Evolutionary conservation across 2,888 invertebrate species (phyloP).

Genomic region (Notocelia uddmanniana): DNA sequence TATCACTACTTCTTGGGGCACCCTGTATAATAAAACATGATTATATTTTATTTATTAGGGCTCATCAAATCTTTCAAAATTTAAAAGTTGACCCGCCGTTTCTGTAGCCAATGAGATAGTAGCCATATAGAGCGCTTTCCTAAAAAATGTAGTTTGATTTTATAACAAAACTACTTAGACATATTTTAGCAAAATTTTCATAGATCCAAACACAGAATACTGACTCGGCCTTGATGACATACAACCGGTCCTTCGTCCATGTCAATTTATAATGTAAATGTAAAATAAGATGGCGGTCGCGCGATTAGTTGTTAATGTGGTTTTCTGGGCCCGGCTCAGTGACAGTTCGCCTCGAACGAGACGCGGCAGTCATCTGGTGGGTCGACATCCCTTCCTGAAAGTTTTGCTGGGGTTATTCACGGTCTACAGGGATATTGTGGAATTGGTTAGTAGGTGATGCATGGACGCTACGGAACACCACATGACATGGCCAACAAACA

Average conservation of each 20-base stretch:
- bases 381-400: constrained; percentile 82
- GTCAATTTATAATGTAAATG: not conserved
- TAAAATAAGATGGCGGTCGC: not conserved
- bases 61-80: constrained; percentile 11
- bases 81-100: not conserved
- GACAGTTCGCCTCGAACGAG: constrained; percentile 47
- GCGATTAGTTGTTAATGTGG: constrained; percentile 34
- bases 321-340: constrained; percentile 44
- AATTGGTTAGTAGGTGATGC: constrained; percentile 1
- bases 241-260: not conserved
- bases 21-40: constrained; percentile 47
- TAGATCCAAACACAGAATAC: not conserved
- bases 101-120: not conserved
- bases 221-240: not conserved
- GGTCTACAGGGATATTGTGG: not conserved
- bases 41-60: constrained; percentile 42
- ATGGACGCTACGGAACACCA: not conserved
- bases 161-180: not conserved
- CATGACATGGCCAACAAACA: constrained; percentile 18
- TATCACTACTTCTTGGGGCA: no score
- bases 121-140: not conserved
- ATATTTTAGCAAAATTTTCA: not conserved
- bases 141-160: not conserved
- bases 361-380: constrained; percentile 66
- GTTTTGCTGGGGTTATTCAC: constrained; percentile 49